Base-by-base conservation (phyloP, 2,888 invertebrate genomes). In the Geotrupes spiniger region DNA sequence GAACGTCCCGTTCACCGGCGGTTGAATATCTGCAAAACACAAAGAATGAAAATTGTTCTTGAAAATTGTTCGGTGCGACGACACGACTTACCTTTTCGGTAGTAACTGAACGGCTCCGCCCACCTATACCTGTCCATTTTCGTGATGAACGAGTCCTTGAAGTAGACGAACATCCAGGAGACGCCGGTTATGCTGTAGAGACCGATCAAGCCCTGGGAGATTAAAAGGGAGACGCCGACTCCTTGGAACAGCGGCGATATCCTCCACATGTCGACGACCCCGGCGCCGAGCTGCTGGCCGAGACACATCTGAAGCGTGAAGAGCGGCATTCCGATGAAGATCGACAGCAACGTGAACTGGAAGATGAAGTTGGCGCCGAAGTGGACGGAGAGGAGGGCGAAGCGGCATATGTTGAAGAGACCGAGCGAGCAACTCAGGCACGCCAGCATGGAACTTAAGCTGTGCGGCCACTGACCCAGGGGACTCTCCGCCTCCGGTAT, bases 231-330 rank as follows among this genome's bases (percentile, higher is more conserved):
- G 42, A 92, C 84, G 11, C 93, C 93, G 12, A 93, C 88, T 2
- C 94, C 93, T 76, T 89, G 87, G 69, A 93, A 92, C 60, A 93
- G 83, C 0, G 94, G 94, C 44, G 92, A 92, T 63, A 93, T 92
- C 63, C 82, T 83, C 93, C 93, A 94, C 92, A 93, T 92, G 62
- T 92, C 91, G 50, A 93, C 82, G 1, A 91, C 88, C 0, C 93
- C 93, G 0, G 90, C 83, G 37, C 85, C 84, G 49, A 93, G 75
- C 60, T 90, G 86, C 70, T 92, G 89, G 1, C 94, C 93, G 60
- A 93, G 76, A 59, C 89, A 88, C 71, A 91, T 80, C 71, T 92
- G 89, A 40, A 93, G 78, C 46, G 91, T 89, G 63, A 92, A 82
- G 56, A 93, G 71, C 4, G 94, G 93, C 65, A 93, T 85, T 11